Conservation (phyloP, 2,113 vertebrate genomes). For the Ctenodactylus gundi region DNA sequence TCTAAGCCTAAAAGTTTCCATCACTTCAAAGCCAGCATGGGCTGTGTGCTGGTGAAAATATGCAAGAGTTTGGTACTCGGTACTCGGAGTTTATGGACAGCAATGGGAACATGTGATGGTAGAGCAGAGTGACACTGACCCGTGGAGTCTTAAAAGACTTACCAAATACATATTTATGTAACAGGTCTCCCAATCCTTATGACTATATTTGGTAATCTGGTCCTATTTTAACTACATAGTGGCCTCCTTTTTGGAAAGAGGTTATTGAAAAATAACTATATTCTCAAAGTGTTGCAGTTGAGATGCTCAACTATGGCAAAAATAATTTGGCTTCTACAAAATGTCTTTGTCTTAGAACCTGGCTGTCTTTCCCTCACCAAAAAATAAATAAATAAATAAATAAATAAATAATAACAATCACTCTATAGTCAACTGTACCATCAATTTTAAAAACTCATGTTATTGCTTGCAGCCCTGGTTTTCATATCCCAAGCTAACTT, state of each 20-base stretch:
- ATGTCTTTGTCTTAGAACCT: neutral
- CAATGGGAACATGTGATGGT: neutral
- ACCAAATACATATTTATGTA: neutral
- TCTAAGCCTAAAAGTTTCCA: neutral
- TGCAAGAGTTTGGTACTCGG: neutral
- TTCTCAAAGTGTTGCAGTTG: neutral
- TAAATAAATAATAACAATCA: too few species aligned
- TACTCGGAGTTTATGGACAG: neutral
- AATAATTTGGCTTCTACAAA: neutral
- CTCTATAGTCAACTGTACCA: too few species aligned
- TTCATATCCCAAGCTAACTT: neutral
- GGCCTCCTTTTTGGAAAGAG: neutral
- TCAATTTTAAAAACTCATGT: neutral
- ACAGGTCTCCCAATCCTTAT: neutral
- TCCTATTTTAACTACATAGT: neutral
- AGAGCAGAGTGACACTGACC: neutral
- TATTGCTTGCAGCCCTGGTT: neutral
- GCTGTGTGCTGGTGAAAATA: neutral
- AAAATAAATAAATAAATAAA: too few species aligned
- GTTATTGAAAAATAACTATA: neutral
- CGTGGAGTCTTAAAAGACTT: neutral
- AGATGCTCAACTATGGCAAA: neutral
- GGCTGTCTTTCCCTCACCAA: too few species aligned
- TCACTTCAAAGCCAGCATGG: neutral
- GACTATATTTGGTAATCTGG: neutral